These are phyloP conservation scores for Choristoneura fumiferana DNA, from an alignment of 1,140 invertebrate genomes.

Conservation along the genomic window DNA sequence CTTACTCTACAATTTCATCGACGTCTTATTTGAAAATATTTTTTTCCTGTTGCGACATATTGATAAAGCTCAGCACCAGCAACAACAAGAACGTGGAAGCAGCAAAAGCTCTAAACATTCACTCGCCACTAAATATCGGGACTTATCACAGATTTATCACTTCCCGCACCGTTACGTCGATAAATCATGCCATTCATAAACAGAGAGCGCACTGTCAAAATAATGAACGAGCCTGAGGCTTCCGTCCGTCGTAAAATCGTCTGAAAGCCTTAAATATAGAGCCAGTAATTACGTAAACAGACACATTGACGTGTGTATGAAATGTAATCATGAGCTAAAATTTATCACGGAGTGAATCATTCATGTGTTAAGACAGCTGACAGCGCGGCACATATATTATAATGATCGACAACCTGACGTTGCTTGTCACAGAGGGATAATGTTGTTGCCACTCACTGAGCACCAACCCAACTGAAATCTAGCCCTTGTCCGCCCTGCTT, in stretches of 20 bases:
- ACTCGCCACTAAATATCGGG: background rate
- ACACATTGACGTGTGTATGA: slow-evolving; percentile 72
- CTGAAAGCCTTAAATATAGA: slow-evolving; percentile 53
- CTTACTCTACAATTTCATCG: too few relatives aligned
- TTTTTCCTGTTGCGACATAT: too few relatives aligned
- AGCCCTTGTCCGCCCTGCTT: slow-evolving; percentile 18
- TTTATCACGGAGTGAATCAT: slow-evolving; percentile 77
- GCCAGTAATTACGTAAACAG: slow-evolving; percentile 71
- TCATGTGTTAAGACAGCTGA: slow-evolving; percentile 75
- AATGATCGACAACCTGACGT: slow-evolving; percentile 76
- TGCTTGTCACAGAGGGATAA: slow-evolving; percentile 72
- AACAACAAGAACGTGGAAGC: too few relatives aligned
- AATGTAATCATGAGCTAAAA: slow-evolving; percentile 78
- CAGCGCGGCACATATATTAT: slow-evolving; percentile 75
- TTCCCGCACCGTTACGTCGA: slow-evolving; percentile 41
- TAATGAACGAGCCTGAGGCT: slow-evolving; percentile 47
- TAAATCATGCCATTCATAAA: slow-evolving; percentile 63
- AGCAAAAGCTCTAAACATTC: too few relatives aligned
- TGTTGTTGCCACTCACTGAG: slow-evolving; percentile 59
- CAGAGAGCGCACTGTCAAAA: slow-evolving; percentile 53
- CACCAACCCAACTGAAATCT: slow-evolving; percentile 21
- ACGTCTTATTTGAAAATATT: too few relatives aligned
- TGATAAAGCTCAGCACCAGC: too few relatives aligned
- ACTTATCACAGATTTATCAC: slow-evolving; percentile 51
- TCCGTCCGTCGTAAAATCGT: slow-evolving; percentile 55